Evolutionary conservation across 2,888 invertebrate species (phyloP).

Genomic region (Kryphioiulus occultus): DNA sequence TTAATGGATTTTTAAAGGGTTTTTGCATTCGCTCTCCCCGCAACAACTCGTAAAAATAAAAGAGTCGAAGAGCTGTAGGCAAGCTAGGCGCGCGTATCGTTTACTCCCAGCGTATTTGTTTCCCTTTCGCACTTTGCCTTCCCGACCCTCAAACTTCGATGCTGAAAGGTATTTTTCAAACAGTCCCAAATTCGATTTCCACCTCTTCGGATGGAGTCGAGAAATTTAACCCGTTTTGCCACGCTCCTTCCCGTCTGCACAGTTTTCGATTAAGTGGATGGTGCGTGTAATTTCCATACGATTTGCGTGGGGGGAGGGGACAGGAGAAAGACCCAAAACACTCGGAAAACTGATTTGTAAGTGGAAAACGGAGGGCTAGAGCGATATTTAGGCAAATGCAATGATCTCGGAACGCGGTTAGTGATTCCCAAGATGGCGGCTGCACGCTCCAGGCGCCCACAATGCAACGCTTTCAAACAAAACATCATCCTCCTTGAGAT

Average conservation of each 20-base stretch:
- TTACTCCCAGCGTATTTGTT: background rate
- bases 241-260: too few relatives aligned
- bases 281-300: slow-evolving; percentile 12
- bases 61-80: slow-evolving; percentile 3
- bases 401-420: background rate
- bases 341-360: background rate
- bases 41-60: background rate
- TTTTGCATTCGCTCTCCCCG: background rate
- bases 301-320: background rate
- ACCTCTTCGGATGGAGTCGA: background rate
- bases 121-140: background rate
- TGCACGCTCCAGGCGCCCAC: too few relatives aligned
- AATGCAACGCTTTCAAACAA: too few relatives aligned
- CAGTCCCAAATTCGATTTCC: background rate
- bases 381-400: background rate
- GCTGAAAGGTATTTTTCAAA: background rate
- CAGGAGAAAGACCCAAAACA: background rate
- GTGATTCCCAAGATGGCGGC: background rate
- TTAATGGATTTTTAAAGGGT: slow-evolving; percentile 23
- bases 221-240: slow-evolving; percentile 8
- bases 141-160: background rate
- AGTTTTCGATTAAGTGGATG: background rate
- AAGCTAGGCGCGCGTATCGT: background rate
- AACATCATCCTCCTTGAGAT: too few relatives aligned
- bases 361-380: background rate